These are phyloP conservation scores for Plebejus anna DNA, from an alignment of 2,888 invertebrate genomes.

Conservation along the genomic window DNA sequence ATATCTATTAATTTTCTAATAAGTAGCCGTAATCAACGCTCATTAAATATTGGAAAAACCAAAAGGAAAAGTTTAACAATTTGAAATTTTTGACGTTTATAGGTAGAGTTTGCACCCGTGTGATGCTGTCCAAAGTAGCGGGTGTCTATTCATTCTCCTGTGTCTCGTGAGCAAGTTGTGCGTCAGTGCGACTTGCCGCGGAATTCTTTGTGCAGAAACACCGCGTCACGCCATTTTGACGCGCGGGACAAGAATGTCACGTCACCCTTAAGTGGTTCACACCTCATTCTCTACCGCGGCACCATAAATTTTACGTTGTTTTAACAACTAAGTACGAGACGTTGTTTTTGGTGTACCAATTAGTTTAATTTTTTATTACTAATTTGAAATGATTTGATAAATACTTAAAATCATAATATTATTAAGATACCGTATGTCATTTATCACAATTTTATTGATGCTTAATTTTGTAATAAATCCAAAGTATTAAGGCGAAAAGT, in stretches of 20 bases:
- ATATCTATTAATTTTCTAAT: too few species aligned
- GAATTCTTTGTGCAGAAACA: conserved; percentile 50
- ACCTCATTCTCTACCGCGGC: background rate
- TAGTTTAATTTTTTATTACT: background rate
- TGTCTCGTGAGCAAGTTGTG: conserved; percentile 64
- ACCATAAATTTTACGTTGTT: background rate
- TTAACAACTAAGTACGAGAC: background rate
- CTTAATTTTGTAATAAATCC: too few species aligned
- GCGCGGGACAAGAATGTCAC: conserved; percentile 37
- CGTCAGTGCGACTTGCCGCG: conserved; percentile 62
- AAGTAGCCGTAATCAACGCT: too few species aligned
- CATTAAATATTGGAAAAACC: background rate
- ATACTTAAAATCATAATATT: too few species aligned
- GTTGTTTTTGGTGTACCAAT: background rate
- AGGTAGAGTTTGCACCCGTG: conserved; percentile 39
- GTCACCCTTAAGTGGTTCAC: background rate
- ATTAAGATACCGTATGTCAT: too few species aligned
- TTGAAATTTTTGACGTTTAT: background rate
- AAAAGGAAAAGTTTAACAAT: background rate
- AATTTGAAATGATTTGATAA: background rate
- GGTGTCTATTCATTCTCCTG: conserved; percentile 65
- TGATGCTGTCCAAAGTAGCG: conserved; percentile 43
- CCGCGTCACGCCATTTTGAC: conserved; percentile 45
- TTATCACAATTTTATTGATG: too few species aligned
- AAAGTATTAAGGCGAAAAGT: background rate